These are phyloP conservation scores for Serranus cabrilla DNA, from an alignment of 2,797 vertebrate species.

Conservation along the genomic window DNA sequence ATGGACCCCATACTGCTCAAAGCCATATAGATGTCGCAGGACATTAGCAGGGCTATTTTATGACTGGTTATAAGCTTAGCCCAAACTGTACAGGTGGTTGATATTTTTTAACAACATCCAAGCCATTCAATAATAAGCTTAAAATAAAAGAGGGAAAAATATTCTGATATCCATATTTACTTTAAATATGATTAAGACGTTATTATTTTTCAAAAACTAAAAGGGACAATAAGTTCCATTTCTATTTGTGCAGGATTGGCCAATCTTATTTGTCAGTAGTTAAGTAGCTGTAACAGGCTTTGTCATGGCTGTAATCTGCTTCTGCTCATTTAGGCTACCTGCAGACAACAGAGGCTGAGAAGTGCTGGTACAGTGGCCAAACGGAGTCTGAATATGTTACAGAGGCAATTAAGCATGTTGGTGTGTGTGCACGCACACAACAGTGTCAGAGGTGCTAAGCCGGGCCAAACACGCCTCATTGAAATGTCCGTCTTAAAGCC, in stretches of 20 bases:
- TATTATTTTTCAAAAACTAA: conserved; percentile 39
- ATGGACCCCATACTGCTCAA: conserved; percentile 69
- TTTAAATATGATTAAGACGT: conserved; percentile 20
- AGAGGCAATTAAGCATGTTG: conserved; percentile 79
- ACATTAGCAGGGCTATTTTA: conserved; percentile 69
- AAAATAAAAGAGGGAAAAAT: conserved; percentile 29
- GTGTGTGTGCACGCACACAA: conserved; percentile 73
- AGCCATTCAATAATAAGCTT: conserved; percentile 19
- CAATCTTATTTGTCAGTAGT: conserved; percentile 81
- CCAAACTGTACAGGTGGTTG: conserved; percentile 62
- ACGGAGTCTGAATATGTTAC: conserved; percentile 75
- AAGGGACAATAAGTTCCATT: conserved; percentile 65
- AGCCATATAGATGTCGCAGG: conserved; percentile 70
- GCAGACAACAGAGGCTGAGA: conserved; percentile 70
- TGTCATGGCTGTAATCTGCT: conserved; percentile 82
- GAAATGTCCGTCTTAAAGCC: conserved; percentile 85
- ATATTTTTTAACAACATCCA: conserved; percentile 41
- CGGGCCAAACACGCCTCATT: conserved; percentile 78
- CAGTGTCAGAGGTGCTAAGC: conserved; percentile 78
- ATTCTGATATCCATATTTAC: conserved; percentile 20
- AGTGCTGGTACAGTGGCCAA: conserved; percentile 64
- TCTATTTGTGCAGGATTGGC: conserved; percentile 67
- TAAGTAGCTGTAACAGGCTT: conserved; percentile 85
- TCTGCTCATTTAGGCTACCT: conserved; percentile 78
- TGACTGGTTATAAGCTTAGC: conserved; percentile 70